These are phyloP conservation scores for Rhopilema esculentum DNA, from an alignment of 30 jellyfish, hydroid and myxozoan species.

Conservation along the genomic window DNA sequence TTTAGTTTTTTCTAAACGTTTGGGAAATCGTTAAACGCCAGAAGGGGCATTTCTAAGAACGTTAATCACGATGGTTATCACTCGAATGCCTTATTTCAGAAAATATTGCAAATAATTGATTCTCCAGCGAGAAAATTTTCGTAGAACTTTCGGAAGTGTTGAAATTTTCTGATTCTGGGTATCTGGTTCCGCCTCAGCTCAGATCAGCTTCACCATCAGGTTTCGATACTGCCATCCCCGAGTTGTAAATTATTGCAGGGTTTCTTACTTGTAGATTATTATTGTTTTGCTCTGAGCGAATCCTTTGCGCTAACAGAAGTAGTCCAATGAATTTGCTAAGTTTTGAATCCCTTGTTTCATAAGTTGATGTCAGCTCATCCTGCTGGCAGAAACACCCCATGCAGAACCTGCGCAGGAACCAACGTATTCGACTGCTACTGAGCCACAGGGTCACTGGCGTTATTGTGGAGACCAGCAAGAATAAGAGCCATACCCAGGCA, in stretches of 20 bases:
- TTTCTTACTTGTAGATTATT: background rate
- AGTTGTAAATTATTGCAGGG: background rate
- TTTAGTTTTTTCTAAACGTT: too few species aligned
- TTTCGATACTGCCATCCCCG: background rate
- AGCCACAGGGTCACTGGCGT: constrained; percentile 38
- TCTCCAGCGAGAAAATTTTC: too few species aligned
- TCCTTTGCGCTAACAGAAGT: constrained; percentile 1
- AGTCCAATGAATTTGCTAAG: constrained; percentile 2
- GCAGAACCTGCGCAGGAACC: constrained; percentile 4
- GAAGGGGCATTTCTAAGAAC: too few species aligned
- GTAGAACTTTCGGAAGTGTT: too few species aligned
- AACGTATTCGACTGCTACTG: constrained; percentile 13
- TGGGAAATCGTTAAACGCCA: too few species aligned
- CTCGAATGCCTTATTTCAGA: too few species aligned
- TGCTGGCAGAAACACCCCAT: background rate
- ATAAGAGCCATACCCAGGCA: constrained; percentile 48
- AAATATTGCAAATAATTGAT: too few species aligned
- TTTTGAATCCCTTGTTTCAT: background rate
- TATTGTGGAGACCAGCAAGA: constrained; percentile 12
- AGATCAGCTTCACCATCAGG: too few species aligned
- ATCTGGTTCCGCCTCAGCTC: too few species aligned
- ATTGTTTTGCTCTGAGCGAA: background rate
- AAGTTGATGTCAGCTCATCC: background rate
- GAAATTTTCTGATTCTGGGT: too few species aligned
- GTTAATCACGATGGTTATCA: too few species aligned